Conservation (phyloP, 1,140 invertebrate species). For the Melanaphis sacchari region DNA sequence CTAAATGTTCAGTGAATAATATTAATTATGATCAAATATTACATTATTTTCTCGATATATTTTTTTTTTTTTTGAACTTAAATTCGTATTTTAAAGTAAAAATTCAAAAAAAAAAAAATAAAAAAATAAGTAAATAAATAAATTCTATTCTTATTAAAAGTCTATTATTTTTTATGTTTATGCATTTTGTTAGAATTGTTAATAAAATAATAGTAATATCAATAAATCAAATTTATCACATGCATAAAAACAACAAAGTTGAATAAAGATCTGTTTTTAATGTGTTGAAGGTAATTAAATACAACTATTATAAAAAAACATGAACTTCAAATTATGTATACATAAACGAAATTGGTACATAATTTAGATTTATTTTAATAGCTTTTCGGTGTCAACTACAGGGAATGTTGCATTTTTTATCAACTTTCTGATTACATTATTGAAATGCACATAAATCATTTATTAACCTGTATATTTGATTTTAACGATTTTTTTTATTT, state of each 20-base stretch:
- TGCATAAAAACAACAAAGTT: neutral
- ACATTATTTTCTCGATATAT: neutral
- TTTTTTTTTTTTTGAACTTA: neutral
- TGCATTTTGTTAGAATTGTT: neutral
- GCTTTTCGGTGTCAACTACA: slow-evolving; percentile 11
- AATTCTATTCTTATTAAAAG: neutral
- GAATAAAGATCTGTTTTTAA: slow-evolving; percentile 24
- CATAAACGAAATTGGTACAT: neutral
- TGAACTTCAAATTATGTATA: slow-evolving; percentile 6
- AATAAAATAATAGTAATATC: neutral
- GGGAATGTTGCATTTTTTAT: neutral
- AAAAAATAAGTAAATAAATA: too few relatives aligned
- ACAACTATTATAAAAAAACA: slow-evolving; percentile 18
- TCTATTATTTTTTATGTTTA: neutral
- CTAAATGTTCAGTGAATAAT: neutral
- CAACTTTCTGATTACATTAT: slow-evolving; percentile 7
- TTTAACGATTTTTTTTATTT: neutral
- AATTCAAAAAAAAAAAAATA: neutral
- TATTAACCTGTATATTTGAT: neutral
- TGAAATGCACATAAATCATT: neutral
- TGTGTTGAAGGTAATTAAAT: slow-evolving; percentile 26
- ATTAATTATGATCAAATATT: neutral
- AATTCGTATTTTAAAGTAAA: neutral
- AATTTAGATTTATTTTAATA: slow-evolving; percentile 41
- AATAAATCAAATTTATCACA: slow-evolving; percentile 7